Conservation (phyloP, 2,888 invertebrate species). For the Odontomyia ornata region DNA sequence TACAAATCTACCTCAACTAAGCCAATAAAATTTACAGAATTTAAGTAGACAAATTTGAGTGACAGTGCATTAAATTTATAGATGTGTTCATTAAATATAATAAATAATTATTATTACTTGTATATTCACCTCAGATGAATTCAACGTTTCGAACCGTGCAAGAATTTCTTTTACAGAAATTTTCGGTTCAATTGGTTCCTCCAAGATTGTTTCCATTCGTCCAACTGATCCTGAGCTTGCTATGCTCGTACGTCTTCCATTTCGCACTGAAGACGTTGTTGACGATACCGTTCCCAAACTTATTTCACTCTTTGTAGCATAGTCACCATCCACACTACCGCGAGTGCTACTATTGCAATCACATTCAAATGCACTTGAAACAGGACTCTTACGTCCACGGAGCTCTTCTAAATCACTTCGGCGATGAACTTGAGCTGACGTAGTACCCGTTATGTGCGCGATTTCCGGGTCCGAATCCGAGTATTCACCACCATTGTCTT, state of each 20-base stretch:
- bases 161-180: constrained; percentile 84
- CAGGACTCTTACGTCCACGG: constrained; percentile 57
- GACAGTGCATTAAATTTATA: too few species aligned
- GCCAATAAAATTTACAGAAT: too few species aligned
- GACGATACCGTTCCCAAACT: constrained; percentile 36
- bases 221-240: constrained; percentile 68
- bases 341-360: constrained; percentile 57
- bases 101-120: too few species aligned
- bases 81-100: too few species aligned
- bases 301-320: constrained; percentile 52
- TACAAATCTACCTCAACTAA: too few species aligned
- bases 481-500: constrained; percentile 68
- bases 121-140: constrained; percentile 60
- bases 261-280: constrained; percentile 49
- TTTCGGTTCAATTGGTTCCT: constrained; percentile 81
- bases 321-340: constrained; percentile 61
- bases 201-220: constrained; percentile 84
- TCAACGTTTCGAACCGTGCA: constrained; percentile 80
- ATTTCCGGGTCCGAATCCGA: constrained; percentile 76
- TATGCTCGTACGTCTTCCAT: constrained; percentile 60
- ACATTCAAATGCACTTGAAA: constrained; percentile 59
- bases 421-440: constrained; percentile 60
- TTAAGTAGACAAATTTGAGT: too few species aligned
- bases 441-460: constrained; percentile 64
- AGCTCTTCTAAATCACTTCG: constrained; percentile 62